Percentiles rank a stretch among this genome's conserved stretches.
Evolutionary conservation across 2,113 vertebrate genomes (phyloP).

Genomic region (Trogon melanurus): DNA sequence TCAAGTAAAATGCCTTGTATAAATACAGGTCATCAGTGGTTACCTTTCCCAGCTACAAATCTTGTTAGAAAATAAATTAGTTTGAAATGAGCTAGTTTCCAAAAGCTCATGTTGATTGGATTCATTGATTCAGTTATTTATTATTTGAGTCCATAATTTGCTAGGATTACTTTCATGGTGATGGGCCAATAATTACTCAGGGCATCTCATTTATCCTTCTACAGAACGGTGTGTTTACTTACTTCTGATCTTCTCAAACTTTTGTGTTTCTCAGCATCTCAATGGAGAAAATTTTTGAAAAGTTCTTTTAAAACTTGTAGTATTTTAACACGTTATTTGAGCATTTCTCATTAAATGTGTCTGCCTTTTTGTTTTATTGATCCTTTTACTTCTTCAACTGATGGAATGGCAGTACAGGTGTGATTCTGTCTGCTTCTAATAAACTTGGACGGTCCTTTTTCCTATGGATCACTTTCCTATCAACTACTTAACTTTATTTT

Average conservation of each 20-base stretch:
- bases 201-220: not conserved
- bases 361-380: not conserved
- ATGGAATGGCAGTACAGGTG: not conserved
- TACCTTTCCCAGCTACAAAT: not conserved
- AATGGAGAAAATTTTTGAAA: not conserved
- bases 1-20: not conserved
- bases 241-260: not conserved
- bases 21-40: not conserved
- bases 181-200: not conserved
- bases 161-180: not conserved
- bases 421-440: not conserved
- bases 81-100: constrained; percentile 1
- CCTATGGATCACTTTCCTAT: not conserved
- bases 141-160: constrained; percentile 13
- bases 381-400: not conserved
- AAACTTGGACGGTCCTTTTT: not conserved
- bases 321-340: not conserved
- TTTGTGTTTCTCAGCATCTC: not conserved
- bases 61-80: constrained; percentile 30
- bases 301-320: not conserved
- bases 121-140: not conserved
- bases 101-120: not conserved
- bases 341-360: not conserved
- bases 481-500: not conserved
- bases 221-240: not conserved